phyloP scores from a whole-genome alignment of 2,113 vertebrate species.

The Atractosteus spatula region DNA sequence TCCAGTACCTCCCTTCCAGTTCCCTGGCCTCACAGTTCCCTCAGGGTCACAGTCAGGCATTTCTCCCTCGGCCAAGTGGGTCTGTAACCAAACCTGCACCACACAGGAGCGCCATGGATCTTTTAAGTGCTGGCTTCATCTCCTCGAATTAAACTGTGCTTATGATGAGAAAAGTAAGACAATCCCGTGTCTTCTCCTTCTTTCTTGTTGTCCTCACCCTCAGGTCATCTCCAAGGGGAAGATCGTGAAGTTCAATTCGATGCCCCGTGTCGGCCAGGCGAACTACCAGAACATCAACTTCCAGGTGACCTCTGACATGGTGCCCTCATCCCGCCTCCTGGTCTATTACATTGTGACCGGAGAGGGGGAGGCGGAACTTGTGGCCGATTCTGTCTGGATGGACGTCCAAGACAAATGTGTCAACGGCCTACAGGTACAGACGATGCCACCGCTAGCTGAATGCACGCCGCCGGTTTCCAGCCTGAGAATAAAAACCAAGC shows the following conservation, averaged over 20 bases:
- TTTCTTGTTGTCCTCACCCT: not conserved
- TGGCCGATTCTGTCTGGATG: constrained; percentile 88
- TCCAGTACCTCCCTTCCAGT: too few relatives aligned
- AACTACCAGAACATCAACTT: constrained; percentile 69
- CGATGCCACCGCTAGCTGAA: too few relatives aligned
- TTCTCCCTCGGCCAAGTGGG: too few relatives aligned
- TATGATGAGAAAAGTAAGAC: not conserved
- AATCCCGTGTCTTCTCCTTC: not conserved
- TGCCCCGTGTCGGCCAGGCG: constrained; percentile 34
- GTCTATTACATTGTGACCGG: constrained; percentile 83
- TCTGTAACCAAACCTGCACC: too few relatives aligned
- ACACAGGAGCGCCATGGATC: too few relatives aligned
- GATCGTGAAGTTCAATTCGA: constrained; percentile 63
- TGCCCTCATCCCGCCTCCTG: constrained; percentile 82
- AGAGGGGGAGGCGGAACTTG: constrained; percentile 76
- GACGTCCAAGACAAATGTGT: constrained; percentile 78
- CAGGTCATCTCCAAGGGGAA: constrained; percentile 80
- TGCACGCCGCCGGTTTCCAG: too few relatives aligned
- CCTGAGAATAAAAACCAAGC: too few relatives aligned
- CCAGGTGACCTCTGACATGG: constrained; percentile 75
- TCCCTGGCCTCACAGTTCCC: too few relatives aligned
- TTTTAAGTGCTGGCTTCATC: too few relatives aligned
- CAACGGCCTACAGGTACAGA: constrained; percentile 71
- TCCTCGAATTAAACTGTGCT: not conserved
- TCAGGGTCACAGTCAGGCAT: too few relatives aligned